Evolutionary conservation across 2,797 vertebrate genomes (phyloP).

Genomic region (Rhinophrynus dorsalis): DNA sequence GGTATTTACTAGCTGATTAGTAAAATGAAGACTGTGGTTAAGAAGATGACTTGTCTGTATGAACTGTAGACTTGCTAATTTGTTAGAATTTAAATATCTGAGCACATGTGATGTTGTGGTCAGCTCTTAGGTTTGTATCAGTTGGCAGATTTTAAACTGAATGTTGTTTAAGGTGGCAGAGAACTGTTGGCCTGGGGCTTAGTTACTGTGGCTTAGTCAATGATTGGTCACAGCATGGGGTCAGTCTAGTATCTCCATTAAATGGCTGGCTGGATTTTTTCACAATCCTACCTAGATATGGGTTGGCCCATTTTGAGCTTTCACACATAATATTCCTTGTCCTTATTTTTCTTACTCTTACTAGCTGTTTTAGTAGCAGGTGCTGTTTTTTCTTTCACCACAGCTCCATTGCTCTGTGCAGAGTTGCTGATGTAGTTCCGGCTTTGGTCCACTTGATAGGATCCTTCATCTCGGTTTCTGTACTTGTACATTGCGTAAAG

Average conservation of each 20-base stretch:
- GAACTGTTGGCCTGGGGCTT: slow-evolving; percentile 28
- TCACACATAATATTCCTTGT: slow-evolving; percentile 97
- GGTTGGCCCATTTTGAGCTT: slow-evolving; percentile 22
- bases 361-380: slow-evolving; percentile 80
- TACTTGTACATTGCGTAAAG: slow-evolving; percentile 97
- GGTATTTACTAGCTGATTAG: slow-evolving; percentile 8
- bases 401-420: slow-evolving; percentile 85
- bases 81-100: slow-evolving; percentile 39
- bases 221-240: slow-evolving; percentile 47
- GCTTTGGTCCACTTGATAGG: slow-evolving; percentile 91
- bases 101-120: slow-evolving; percentile 23
- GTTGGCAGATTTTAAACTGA: slow-evolving; percentile 34
- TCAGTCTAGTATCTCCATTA: slow-evolving; percentile 23
- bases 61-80: slow-evolving; percentile 24
- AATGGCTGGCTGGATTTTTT: slow-evolving; percentile 27
- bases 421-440: slow-evolving; percentile 86
- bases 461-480: slow-evolving; percentile 90
- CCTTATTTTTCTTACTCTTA: slow-evolving; percentile 95
- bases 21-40: slow-evolving; percentile 6
- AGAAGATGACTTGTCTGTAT: slow-evolving; percentile 18
- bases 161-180: slow-evolving; percentile 20
- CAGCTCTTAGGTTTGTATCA: slow-evolving; percentile 20
- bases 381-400: slow-evolving; percentile 88
- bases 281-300: slow-evolving; percentile 4
- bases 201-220: slow-evolving; percentile 41